These are phyloP conservation scores for Chesias legatella DNA, from an alignment of 2,888 invertebrate genomes.

Conservation along the genomic window DNA sequence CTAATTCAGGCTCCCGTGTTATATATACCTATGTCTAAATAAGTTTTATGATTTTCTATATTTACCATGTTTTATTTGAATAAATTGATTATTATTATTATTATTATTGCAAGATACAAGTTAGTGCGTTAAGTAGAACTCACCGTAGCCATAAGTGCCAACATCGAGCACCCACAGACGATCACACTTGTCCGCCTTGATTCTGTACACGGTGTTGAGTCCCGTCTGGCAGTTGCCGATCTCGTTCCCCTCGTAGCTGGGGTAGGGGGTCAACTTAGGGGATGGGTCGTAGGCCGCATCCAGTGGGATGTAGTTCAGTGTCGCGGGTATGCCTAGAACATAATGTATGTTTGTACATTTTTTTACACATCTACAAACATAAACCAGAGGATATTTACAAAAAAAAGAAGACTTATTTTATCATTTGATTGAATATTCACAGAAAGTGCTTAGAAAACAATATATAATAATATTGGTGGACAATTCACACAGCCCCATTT, in stretches of 20 bases:
- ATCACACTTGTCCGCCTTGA: conserved; percentile 88
- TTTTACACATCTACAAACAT: neutral
- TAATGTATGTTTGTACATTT: neutral
- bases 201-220: conserved; percentile 88
- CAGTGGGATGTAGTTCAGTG: conserved; percentile 88
- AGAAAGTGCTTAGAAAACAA: too few species aligned
- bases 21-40: too few species aligned
- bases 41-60: too few species aligned
- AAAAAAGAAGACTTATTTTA: too few species aligned
- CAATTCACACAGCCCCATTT: too few species aligned
- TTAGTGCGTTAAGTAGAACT: conserved; percentile 25
- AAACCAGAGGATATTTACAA: too few species aligned
- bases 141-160: conserved; percentile 89
- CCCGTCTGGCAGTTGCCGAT: conserved; percentile 88
- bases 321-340: conserved; percentile 86
- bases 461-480: too few species aligned
- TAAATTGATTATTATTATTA: too few species aligned
- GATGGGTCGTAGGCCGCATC: conserved; percentile 84
- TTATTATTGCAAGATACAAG: too few species aligned
- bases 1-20: too few species aligned
- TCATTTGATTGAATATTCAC: too few species aligned
- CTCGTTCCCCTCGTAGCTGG: conserved; percentile 86
- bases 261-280: conserved; percentile 88
- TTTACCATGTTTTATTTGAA: too few species aligned
- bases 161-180: conserved; percentile 92